Evolutionary conservation across 2,888 invertebrate genomes (phyloP).

Genomic region (Rutpela maculata): DNA sequence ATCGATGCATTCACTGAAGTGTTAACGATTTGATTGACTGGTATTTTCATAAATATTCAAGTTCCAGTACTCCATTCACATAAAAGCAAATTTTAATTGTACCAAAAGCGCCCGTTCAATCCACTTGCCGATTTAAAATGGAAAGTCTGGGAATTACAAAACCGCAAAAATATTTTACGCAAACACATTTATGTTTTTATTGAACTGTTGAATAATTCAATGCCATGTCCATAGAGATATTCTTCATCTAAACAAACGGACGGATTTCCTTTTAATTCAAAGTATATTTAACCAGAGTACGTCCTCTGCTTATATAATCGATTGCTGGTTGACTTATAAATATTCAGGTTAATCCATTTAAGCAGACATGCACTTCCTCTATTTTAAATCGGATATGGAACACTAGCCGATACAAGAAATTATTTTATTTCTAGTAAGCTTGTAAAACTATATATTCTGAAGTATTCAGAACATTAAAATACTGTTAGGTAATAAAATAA

Average conservation of each 20-base stretch:
- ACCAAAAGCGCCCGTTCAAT: background rate
- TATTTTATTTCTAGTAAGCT: no score
- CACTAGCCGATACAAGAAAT: background rate
- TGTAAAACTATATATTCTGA: no score
- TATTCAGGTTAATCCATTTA: slow-evolving; percentile 31
- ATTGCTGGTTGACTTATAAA: background rate
- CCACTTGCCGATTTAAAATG: background rate
- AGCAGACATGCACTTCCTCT: background rate
- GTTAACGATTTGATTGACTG: background rate
- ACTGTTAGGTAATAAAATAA: no score
- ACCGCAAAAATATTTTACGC: background rate
- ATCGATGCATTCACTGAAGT: no score
- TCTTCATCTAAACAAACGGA: background rate
- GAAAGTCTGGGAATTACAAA: background rate
- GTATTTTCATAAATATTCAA: background rate
- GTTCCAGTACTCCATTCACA: background rate
- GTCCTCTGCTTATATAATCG: slow-evolving; percentile 1
- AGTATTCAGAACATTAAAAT: no score
- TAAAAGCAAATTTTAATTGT: background rate
- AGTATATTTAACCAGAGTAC: background rate
- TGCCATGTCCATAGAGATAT: background rate
- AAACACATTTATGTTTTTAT: background rate
- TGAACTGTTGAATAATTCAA: background rate
- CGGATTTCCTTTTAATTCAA: background rate
- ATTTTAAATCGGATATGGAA: slow-evolving; percentile 14